phyloP scores from a whole-genome alignment of 2,113 vertebrate genomes.

The Puffinus mauretanicus region DNA sequence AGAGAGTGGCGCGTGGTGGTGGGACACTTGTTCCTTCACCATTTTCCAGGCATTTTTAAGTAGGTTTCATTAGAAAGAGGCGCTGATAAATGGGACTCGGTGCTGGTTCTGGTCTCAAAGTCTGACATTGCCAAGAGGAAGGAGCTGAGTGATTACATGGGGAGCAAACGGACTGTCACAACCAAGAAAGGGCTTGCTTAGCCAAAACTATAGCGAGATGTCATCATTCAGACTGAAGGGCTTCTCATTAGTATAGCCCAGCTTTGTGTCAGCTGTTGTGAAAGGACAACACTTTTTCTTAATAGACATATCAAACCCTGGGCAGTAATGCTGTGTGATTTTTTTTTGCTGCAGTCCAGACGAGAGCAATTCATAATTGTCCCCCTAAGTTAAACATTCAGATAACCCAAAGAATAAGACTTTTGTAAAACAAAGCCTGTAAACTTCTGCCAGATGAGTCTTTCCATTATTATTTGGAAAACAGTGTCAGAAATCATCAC shows the following conservation, averaged over 20 bases:
- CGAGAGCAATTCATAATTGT: slow-evolving; percentile 44
- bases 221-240: neutral
- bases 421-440: slow-evolving; percentile 15
- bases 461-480: slow-evolving; percentile 29
- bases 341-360: neutral
- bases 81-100: neutral
- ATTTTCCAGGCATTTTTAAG: neutral
- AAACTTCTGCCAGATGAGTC: slow-evolving; percentile 12
- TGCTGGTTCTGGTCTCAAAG: neutral
- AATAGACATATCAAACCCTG: neutral
- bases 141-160: neutral
- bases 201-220: neutral
- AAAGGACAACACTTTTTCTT: neutral
- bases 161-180: neutral
- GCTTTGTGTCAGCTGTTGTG: neutral
- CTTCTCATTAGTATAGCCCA: neutral
- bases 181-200: neutral
- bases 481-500: neutral
- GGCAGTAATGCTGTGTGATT: neutral
- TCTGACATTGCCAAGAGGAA: neutral
- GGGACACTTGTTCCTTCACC: neutral
- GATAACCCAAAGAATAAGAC: slow-evolving; percentile 4
- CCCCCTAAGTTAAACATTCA: slow-evolving; percentile 42
- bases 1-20: accelerated
- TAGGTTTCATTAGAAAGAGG: neutral